phyloP scores from a whole-genome alignment of 2,797 vertebrate species.

The Mormyrus hasselquistii region DNA sequence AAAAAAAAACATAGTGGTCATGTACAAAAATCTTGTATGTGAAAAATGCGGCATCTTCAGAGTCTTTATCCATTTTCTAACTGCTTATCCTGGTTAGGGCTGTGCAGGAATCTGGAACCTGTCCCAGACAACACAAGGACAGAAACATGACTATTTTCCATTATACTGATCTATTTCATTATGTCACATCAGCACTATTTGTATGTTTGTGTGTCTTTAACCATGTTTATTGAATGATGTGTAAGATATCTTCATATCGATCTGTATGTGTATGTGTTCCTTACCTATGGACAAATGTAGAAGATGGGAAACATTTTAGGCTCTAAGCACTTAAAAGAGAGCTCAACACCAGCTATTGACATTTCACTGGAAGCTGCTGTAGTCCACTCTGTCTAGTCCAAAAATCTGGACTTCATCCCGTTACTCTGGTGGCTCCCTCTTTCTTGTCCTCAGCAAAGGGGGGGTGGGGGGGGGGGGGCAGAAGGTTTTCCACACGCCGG shows the following conservation, averaged over 20 bases:
- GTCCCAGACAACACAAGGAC: neutral
- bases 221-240: neutral
- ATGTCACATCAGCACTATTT: neutral
- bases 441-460: neutral
- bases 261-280: neutral
- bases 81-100: neutral
- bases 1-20: neutral
- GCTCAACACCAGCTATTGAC: neutral
- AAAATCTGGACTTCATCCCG: neutral
- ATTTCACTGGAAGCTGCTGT: neutral
- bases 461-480: neutral
- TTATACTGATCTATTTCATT: neutral
- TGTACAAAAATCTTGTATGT: neutral
- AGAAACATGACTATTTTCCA: neutral
- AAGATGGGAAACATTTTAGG: neutral
- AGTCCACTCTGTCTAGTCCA: neutral
- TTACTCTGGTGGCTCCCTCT: neutral
- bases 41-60: neutral
- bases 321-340: neutral
- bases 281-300: neutral
- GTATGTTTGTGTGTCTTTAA: neutral
- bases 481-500: neutral
- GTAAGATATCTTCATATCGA: neutral
- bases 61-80: neutral
- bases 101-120: neutral